Base-by-base conservation (phyloP, 2,797 vertebrate genomes). In the Setipinna tenuifilis region DNA sequence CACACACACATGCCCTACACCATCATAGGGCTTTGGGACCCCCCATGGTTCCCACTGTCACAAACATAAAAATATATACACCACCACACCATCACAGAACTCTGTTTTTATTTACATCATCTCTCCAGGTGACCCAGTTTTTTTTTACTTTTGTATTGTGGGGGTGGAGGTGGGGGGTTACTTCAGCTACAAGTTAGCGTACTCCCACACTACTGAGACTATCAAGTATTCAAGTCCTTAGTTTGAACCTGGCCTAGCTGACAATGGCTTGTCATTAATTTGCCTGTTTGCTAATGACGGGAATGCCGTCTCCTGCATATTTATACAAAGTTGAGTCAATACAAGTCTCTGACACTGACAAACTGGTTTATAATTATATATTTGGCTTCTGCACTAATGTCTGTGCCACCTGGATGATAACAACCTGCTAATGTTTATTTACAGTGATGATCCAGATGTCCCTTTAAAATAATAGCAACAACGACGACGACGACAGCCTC, bases 381-480 rank as follows among this genome's bases (percentile, higher is more conserved):
- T 75, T 31, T 17, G 68, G 6, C 68, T 75, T 75, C 68, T 16
- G 68, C 68, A 75, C 31, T 3, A 28, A 16, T 75, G 68, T 28
- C 68, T 19, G 31, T 9, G 68, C 68, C 68, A 75, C 68, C 68
- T 75, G 68, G 28, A 75, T 75, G 28, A 41, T 75, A 41, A 75
- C 68, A 41, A 28, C 5, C 68, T 2, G 31, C 68, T 41, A 75
- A 75, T 75, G 68, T 41, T 75, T 75, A 75, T 75, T 75, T 41
- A 75, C 68, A 35, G 31, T 75, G 68, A 75, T 75, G 68, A 75
- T 75, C 68, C 68, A 75, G 68, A 75, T 75, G 68, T 75, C 68
- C 31, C 68, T 75, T 75, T 17, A 75, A 41, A 75, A 16, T 21
- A 21, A 41, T 21, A 28, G 31, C 68, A 25, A 35, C 68, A 31